These are phyloP conservation scores for Heterodera schachtii DNA, from an alignment of 1,140 invertebrate species.

Conservation along the genomic window DNA sequence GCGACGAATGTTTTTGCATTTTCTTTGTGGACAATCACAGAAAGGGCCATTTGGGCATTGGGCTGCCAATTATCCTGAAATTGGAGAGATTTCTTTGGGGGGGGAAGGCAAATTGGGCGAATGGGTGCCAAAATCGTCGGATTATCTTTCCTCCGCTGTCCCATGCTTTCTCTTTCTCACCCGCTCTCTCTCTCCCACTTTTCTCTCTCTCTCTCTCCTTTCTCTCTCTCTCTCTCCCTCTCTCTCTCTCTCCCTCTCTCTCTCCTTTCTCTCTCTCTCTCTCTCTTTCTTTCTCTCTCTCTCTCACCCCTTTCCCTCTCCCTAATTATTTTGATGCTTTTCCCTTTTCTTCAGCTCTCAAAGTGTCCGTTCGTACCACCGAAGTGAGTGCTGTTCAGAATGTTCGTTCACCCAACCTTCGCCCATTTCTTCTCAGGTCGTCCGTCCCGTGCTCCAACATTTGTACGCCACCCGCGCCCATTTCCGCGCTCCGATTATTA, in stretches of 20 bases:
- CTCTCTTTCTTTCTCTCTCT: too few species aligned
- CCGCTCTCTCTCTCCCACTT: too few species aligned
- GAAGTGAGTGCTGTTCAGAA: constrained; percentile 34
- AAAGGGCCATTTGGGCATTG: background rate
- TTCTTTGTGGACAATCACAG: background rate
- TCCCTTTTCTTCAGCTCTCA: constrained; percentile 39
- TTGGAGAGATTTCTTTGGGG: background rate
- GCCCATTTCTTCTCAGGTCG: constrained; percentile 8
- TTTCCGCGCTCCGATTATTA: constrained; percentile 51
- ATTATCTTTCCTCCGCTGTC: too few species aligned
- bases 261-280: too few species aligned
- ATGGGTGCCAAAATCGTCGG: too few species aligned
- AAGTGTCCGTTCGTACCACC: constrained; percentile 52
- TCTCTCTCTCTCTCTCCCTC: too few species aligned
- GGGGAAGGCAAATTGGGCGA: background rate
- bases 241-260: too few species aligned
- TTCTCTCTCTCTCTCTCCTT: too few species aligned
- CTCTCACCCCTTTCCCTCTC: background rate
- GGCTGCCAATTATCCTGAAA: background rate
- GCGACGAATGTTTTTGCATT: background rate
- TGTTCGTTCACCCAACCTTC: too few species aligned
- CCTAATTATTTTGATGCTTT: background rate
- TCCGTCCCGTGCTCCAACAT: constrained; percentile 46
- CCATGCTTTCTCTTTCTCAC: too few species aligned
- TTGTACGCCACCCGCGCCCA: constrained; percentile 45